Evolutionary conservation across 2,797 vertebrate species (phyloP).

Genomic region (Chromobotia macracanthus): DNA sequence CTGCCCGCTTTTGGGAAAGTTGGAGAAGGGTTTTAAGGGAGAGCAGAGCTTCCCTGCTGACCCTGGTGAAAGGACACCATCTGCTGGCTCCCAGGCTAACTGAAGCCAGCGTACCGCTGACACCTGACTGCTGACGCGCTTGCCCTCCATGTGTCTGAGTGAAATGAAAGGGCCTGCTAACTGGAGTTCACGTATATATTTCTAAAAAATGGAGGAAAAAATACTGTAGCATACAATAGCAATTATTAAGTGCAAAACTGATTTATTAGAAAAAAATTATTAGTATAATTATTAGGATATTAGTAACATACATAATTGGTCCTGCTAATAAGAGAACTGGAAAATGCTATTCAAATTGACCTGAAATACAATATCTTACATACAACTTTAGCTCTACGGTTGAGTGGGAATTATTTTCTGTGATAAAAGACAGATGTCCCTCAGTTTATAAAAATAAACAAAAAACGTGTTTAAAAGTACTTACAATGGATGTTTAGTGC

Average conservation of each 20-base stretch:
- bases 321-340: too few species aligned
- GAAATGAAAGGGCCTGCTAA: neutral
- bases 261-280: too few species aligned
- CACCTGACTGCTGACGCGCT: slow-evolving; percentile 35
- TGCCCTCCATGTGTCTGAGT: neutral
- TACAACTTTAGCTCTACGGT: neutral
- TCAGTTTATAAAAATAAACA: neutral
- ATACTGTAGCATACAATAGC: too few species aligned
- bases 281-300: too few species aligned
- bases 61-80: slow-evolving; percentile 89
- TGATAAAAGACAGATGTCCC: neutral
- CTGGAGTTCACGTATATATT: neutral
- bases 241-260: too few species aligned
- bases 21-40: slow-evolving; percentile 49
- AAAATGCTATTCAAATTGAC: neutral
- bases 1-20: slow-evolving; percentile 62
- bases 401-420: neutral
- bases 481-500: neutral
- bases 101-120: slow-evolving; percentile 61
- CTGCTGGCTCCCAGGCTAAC: slow-evolving; percentile 85
- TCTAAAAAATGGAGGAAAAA: neutral
- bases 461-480: neutral
- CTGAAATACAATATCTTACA: neutral
- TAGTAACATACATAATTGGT: too few species aligned
- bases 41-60: slow-evolving; percentile 74